phyloP scores from a whole-genome alignment of 2,797 vertebrate genomes.

The Pelobates cultripes region DNA sequence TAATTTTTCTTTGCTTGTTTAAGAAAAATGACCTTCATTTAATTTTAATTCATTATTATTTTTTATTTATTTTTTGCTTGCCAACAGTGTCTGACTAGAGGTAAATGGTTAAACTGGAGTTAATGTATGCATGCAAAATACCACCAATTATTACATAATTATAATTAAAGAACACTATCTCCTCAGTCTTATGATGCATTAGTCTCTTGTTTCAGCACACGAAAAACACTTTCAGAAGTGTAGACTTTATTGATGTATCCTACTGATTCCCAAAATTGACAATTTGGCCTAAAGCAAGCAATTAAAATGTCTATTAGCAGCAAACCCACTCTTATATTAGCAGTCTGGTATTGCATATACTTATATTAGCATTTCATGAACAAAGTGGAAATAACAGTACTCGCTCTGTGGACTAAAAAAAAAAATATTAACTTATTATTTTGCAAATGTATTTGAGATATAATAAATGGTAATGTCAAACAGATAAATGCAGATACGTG shows the following conservation, averaged over 20 bases:
- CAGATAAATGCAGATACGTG: background rate
- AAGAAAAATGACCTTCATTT: no score
- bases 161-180: no score
- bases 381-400: constrained; percentile 15
- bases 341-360: constrained; percentile 44
- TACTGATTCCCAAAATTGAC: constrained; percentile 48
- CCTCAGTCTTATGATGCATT: no score
- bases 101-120: no score
- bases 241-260: constrained; percentile 40
- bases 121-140: no score
- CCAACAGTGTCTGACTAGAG: no score
- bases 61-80: no score
- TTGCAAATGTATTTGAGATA: background rate
- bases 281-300: constrained; percentile 53
- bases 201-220: no score
- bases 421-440: background rate
- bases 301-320: constrained; percentile 53
- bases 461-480: background rate
- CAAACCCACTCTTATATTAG: constrained; percentile 51
- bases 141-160: no score
- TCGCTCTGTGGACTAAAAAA: background rate
- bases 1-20: no score
- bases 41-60: no score
- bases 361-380: constrained; percentile 45
- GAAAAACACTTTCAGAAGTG: constrained; percentile 15